Base-by-base conservation (phyloP, 2,797 vertebrate species). In the Alcedo atthis region DNA sequence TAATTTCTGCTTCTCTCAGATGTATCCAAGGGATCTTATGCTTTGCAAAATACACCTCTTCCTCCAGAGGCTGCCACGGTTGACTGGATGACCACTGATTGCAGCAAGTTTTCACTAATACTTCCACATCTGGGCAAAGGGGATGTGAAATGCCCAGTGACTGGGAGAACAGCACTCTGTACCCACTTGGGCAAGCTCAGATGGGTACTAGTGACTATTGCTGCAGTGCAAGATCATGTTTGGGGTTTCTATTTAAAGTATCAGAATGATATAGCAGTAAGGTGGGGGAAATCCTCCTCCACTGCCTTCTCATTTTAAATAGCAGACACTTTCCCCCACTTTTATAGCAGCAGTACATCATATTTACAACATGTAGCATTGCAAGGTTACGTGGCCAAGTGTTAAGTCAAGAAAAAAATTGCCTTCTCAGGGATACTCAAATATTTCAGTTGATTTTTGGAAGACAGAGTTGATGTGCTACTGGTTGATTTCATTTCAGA, bases 381-480 rank as follows among this genome's bases (percentile, higher is more conserved):
- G 94, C 94, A 87, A 93, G 91, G 87, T 84, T 90, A 92, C 81
- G 48, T 54, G 45, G 89, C 63, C 82, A 86, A 89, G 35, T 76
- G 81, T 80, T 61, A 48, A 73, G 48, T 89, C 68, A 53, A 82
- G 66, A 73, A 90, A 40, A 82, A 88, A 73, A 95, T 37, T 81
- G 64, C 77, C 71, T 96, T 92, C 85, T 48, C 77, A 74, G 57
- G 30, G 91, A 55, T 80, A 53, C 58, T 55, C 28, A 30, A 22
- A 93, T 94, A 92, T 93, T 91, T 90, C 68, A 57, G 85, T 59
- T 94, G 67, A 6, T 30, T 46, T 85, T 92, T 81, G 32, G 70
- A 88, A 92, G 92, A 37, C 33, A 30, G 80, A 10, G 1, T n/a
- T 40, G 94, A 71, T 78, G 49, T 33, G 37, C 46, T 13, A 1